Evolutionary conservation across 2,113 vertebrate species (phyloP).

Genomic region (human): DNA sequence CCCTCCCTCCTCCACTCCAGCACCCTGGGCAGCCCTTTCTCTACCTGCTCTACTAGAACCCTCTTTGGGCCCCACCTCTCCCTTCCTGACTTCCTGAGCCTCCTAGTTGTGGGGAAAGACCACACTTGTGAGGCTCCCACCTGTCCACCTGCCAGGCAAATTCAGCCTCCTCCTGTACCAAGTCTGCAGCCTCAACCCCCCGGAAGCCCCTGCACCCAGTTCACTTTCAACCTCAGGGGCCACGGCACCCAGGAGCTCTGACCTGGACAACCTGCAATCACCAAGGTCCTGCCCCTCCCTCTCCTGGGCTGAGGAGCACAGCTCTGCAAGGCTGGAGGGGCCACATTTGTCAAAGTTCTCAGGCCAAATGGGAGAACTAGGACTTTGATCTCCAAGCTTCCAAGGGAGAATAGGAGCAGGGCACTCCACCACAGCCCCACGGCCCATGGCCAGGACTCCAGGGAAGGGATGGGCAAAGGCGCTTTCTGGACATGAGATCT

Average conservation of each 20-base stretch:
- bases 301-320: neutral
- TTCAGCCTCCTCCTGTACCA: neutral
- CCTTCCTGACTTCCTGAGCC: neutral
- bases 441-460: neutral
- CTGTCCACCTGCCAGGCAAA: neutral
- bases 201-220: neutral
- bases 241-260: neutral
- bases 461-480: neutral
- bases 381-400: neutral
- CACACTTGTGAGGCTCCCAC: neutral
- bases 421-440: neutral
- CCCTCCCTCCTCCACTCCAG: neutral
- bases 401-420: fast-evolving
- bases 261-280: neutral
- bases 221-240: neutral
- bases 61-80: neutral
- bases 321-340: neutral
- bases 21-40: fast-evolving
- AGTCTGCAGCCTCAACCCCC: neutral
- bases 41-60: neutral
- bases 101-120: neutral
- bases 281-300: neutral
- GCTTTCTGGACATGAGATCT: neutral
- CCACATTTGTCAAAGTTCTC: neutral
- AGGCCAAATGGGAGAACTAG: neutral